phyloP scores from a whole-genome alignment of 2,797 vertebrate species.

The Schizopygopsis pylzovi region DNA sequence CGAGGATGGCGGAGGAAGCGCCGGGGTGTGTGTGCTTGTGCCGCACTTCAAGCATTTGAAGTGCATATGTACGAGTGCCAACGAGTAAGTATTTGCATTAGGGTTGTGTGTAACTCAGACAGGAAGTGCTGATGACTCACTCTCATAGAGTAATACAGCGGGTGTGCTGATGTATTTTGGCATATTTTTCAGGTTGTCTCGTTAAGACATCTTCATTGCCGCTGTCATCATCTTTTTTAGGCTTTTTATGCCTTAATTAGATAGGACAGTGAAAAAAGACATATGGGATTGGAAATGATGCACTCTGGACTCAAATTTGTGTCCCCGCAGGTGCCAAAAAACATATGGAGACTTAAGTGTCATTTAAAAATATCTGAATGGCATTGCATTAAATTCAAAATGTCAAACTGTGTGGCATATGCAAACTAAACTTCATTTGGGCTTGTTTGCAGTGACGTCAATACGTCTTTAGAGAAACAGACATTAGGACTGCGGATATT shows the following conservation, averaged over 20 bases:
- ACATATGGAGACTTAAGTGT: not conserved
- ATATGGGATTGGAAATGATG: not conserved
- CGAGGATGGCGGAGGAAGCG: not conserved
- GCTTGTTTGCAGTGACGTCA: not conserved
- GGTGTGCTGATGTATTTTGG: slow-evolving; percentile 14
- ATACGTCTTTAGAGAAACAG: no score
- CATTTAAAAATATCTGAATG: not conserved
- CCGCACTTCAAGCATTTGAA: slow-evolving; percentile 7
- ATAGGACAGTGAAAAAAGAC: not conserved
- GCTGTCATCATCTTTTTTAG: slow-evolving; percentile 1
- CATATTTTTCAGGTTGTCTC: slow-evolving; percentile 8
- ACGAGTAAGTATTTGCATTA: slow-evolving; percentile 8
- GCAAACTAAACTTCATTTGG: not conserved
- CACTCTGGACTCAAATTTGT: not conserved
- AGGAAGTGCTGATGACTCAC: slow-evolving; percentile 36
- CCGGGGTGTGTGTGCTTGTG: slow-evolving; percentile 1
- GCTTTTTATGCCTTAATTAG: not conserved
- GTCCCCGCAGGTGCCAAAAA: not conserved
- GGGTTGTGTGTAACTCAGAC: slow-evolving; percentile 7
- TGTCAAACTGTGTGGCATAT: slow-evolving; percentile 1
- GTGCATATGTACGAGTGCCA: slow-evolving; percentile 28
- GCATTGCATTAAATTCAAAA: not conserved
- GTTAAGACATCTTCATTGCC: not conserved
- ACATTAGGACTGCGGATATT: no score
- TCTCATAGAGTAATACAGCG: not conserved